A percentile compares a stretch with the other conserved stretches of the same genome.
phyloP scores from a whole-genome alignment of 2,888 invertebrate species.

The Ormyrus thymus region DNA sequence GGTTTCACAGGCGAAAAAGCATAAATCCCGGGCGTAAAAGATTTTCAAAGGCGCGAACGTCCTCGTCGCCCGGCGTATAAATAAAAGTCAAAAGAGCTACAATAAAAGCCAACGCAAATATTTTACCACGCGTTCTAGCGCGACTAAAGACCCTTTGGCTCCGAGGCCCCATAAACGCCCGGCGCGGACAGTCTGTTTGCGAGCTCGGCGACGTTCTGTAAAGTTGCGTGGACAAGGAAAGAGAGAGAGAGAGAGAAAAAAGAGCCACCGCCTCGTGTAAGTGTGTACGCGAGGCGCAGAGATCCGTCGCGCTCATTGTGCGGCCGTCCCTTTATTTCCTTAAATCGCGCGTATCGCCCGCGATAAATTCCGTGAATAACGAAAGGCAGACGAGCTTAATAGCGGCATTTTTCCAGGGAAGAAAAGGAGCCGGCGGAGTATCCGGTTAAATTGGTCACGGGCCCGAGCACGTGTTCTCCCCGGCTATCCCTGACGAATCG shows the following conservation, averaged over 20 bases:
- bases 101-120: constrained; percentile 47
- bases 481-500: constrained; percentile 72
- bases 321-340: background rate
- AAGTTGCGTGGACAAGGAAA: background rate
- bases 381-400: constrained; percentile 2
- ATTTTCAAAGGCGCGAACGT: constrained; percentile 30
- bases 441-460: constrained; percentile 74
- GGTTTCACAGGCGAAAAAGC: constrained; percentile 39
- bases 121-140: constrained; percentile 44
- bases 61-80: constrained; percentile 7
- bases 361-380: constrained; percentile 50
- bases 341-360: background rate
- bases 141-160: constrained; percentile 1
- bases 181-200: background rate
- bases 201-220: background rate
- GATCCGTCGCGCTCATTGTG: background rate
- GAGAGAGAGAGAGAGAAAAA: background rate
- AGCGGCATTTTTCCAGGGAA: constrained; percentile 36
- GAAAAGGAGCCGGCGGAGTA: constrained; percentile 57
- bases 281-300: background rate
- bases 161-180: background rate
- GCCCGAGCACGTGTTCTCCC: constrained; percentile 67
- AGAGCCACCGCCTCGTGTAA: background rate
- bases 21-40: constrained; percentile 46
- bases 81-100: constrained; percentile 37